phyloP scores from a whole-genome alignment of 2,888 invertebrate genomes.

The Poecilus cupreus region DNA sequence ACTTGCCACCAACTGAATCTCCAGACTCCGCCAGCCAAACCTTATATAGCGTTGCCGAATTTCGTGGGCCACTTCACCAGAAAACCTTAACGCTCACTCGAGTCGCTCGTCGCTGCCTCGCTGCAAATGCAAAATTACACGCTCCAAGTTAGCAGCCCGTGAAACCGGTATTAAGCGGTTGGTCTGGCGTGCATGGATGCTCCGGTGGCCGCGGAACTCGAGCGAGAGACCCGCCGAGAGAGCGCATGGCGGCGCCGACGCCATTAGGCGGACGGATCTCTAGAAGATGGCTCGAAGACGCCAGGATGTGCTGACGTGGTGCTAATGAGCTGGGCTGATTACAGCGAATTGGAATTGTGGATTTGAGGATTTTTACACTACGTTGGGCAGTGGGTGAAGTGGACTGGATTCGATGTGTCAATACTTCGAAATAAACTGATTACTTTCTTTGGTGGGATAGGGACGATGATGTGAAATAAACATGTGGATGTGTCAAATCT shows the following conservation, averaged over 20 bases:
- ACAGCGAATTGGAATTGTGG: background rate
- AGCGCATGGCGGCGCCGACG: background rate
- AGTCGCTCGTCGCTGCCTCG: slow-evolving; percentile 69
- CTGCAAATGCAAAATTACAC: slow-evolving; percentile 77
- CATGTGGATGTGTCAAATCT: no score
- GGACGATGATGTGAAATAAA: no score
- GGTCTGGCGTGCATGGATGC: slow-evolving; percentile 70
- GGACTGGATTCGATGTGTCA: no score
- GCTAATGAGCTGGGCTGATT: background rate
- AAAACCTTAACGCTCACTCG: slow-evolving; percentile 76
- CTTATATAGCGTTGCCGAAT: slow-evolving; percentile 78
- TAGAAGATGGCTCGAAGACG: background rate
- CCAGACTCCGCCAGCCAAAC: slow-evolving; percentile 68
- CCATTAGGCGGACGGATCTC: slow-evolving; percentile 4
- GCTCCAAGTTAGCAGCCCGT: slow-evolving; percentile 77
- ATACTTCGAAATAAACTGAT: no score
- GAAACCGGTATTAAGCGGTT: slow-evolving; percentile 73
- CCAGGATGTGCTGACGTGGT: background rate
- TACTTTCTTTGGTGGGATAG: no score
- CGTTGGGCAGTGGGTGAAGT: no score
- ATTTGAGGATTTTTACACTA: no score
- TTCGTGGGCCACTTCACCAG: slow-evolving; percentile 79
- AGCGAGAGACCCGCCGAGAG: slow-evolving; percentile 29
- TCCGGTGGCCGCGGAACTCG: slow-evolving; percentile 66
- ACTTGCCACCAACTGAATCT: slow-evolving; percentile 40